phyloP scores from a whole-genome alignment of 2,888 invertebrate genomes.

The Microdon myrmicae region DNA sequence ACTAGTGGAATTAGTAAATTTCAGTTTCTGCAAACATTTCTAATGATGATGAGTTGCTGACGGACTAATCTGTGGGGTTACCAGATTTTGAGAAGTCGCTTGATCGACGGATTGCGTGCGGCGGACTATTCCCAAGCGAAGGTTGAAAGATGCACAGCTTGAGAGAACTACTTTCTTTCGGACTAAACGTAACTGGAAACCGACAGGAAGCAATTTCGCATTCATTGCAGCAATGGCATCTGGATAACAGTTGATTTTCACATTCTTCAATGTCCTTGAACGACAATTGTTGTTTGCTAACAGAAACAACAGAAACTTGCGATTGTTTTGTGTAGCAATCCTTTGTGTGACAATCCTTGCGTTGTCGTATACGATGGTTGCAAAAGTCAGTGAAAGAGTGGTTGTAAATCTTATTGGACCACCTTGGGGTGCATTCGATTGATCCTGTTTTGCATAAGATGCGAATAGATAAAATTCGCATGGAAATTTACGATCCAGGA shows the following conservation, averaged over 20 bases:
- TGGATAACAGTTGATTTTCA: slow-evolving; percentile 1
- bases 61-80: slow-evolving; percentile 29
- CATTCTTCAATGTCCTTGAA: slow-evolving; percentile 33
- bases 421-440: slow-evolving; percentile 24
- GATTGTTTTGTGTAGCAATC: slow-evolving; percentile 47
- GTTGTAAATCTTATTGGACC: slow-evolving; percentile 29
- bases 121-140: slow-evolving; percentile 26
- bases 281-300: slow-evolving; percentile 32
- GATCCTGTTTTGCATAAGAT: slow-evolving; percentile 35
- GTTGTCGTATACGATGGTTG: slow-evolving; percentile 9
- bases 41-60: slow-evolving; percentile 51
- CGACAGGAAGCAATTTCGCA: slow-evolving; percentile 39
- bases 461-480: not conserved
- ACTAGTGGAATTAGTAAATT: slow-evolving; percentile 20
- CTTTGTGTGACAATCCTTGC: slow-evolving; percentile 38
- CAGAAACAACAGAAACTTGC: slow-evolving; percentile 37
- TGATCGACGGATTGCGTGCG: slow-evolving; percentile 48
- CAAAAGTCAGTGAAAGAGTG: not conserved
- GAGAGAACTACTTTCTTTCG: too few species aligned
- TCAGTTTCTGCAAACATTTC: slow-evolving; percentile 34
- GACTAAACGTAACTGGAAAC: slow-evolving; percentile 7
- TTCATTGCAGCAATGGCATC: slow-evolving; percentile 4
- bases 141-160: slow-evolving; percentile 39
- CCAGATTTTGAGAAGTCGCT: slow-evolving; percentile 25
- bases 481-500: not conserved